Conservation (phyloP, 1,140 invertebrate species). For the Drosophila pseudoananassae region DNA sequence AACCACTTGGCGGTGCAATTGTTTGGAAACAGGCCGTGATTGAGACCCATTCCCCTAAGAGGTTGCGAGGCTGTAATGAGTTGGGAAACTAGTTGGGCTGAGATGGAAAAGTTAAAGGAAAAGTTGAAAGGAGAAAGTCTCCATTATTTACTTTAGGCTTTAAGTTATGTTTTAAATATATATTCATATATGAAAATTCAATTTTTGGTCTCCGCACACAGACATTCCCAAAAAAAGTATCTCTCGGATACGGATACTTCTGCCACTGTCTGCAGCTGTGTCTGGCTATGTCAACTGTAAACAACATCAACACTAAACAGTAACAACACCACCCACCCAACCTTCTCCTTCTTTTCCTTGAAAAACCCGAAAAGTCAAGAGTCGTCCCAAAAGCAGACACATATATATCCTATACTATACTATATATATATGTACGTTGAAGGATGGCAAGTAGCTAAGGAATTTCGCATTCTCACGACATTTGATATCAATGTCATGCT, state of each 20-base stretch:
- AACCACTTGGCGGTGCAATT: slow-evolving; percentile 82
- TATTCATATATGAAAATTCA: slow-evolving; percentile 25
- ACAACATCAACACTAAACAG: slow-evolving; percentile 64
- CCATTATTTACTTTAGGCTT: background rate
- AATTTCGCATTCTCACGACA: slow-evolving; percentile 69
- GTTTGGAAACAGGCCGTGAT: slow-evolving; percentile 80
- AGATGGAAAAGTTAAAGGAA: slow-evolving; percentile 6
- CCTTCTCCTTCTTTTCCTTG: background rate
- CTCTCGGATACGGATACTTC: slow-evolving; percentile 6
- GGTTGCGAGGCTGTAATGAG: slow-evolving; percentile 41
- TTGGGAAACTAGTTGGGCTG: slow-evolving; percentile 41
- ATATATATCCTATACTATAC: background rate
- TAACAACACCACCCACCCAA: slow-evolving; percentile 14
- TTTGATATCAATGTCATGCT: slow-evolving; percentile 80
- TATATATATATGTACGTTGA: slow-evolving; percentile 3
- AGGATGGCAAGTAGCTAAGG: slow-evolving; percentile 27
- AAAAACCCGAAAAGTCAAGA: slow-evolving; percentile 30
- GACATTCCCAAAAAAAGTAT: slow-evolving; percentile 1
- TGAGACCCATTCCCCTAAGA: slow-evolving; percentile 59
- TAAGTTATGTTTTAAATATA: slow-evolving; percentile 2
- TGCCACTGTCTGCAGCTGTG: slow-evolving; percentile 74
- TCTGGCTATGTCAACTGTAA: slow-evolving; percentile 80
- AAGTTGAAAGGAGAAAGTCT: background rate
- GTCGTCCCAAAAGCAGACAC: slow-evolving; percentile 61
- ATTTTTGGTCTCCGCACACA: background rate